phyloP scores from a whole-genome alignment of 2,113 vertebrate genomes.

The Macrotus californicus region DNA sequence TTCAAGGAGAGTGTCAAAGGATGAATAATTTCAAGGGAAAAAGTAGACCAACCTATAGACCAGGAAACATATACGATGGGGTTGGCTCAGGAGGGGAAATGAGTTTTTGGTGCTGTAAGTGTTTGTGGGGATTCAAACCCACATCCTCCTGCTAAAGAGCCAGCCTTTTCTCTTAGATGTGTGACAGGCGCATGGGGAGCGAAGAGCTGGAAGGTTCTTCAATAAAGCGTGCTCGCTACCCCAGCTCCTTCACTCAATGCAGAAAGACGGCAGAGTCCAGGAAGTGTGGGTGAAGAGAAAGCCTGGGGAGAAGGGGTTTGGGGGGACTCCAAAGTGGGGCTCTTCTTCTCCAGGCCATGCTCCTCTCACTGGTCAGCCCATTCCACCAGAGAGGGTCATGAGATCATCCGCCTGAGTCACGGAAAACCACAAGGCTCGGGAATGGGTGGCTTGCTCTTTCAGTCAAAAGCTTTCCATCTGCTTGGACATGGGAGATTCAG shows the following conservation, averaged over 20 bases:
- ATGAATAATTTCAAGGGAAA: constrained; percentile 47
- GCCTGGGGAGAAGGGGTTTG: too few species aligned
- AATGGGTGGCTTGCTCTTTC: not conserved
- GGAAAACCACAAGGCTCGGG: not conserved
- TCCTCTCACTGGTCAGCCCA: not conserved
- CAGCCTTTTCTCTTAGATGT: accelerated
- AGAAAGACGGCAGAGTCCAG: not conserved
- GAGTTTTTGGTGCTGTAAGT: not conserved
- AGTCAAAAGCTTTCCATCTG: not conserved
- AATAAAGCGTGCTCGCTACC: accelerated
- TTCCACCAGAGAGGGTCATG: accelerated
- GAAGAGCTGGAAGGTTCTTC: not conserved
- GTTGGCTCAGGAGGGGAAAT: not conserved
- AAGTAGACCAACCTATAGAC: constrained; percentile 27
- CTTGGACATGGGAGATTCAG: not conserved
- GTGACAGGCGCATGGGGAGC: not conserved
- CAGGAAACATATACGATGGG: constrained; percentile 58
- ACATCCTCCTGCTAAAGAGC: accelerated
- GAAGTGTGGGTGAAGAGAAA: not conserved
- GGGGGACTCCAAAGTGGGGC: not conserved
- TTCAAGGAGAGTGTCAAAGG: constrained; percentile 61
- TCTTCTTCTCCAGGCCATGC: not conserved
- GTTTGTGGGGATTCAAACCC: not conserved
- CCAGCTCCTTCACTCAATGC: not conserved
- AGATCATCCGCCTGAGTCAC: accelerated